These are phyloP conservation scores for Onychorhynchus coronatus DNA, from an alignment of 2,113 vertebrate species.

Conservation along the genomic window DNA sequence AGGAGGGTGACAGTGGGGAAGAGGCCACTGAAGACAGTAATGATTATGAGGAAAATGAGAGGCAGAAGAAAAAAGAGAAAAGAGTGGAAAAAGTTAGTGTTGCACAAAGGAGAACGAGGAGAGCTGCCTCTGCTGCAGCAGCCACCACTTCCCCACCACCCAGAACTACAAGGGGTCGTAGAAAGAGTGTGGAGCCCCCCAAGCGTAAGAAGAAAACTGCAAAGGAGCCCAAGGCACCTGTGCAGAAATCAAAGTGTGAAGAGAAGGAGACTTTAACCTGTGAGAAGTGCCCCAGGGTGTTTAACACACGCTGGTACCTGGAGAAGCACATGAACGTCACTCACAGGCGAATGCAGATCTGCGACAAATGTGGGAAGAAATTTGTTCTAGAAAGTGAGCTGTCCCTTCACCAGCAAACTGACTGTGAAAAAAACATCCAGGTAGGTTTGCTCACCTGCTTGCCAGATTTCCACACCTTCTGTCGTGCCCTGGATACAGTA, in stretches of 20 bases:
- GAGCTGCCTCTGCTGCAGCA: slow-evolving; percentile 69
- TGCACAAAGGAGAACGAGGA: slow-evolving; percentile 78
- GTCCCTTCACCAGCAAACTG: slow-evolving; percentile 98
- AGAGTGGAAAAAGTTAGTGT: slow-evolving; percentile 69
- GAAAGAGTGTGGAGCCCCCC: slow-evolving; percentile 81
- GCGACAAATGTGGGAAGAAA: slow-evolving; percentile 98
- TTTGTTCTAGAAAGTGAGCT: slow-evolving; percentile 98
- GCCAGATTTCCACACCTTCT: slow-evolving; percentile 50
- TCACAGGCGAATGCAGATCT: slow-evolving; percentile 98
- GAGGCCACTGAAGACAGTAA: slow-evolving; percentile 78
- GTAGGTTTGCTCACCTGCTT: slow-evolving; percentile 77
- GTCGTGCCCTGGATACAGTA: slow-evolving; percentile 18
- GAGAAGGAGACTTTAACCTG: slow-evolving; percentile 96
- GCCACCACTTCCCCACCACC: slow-evolving; percentile 71
- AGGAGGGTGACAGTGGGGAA: slow-evolving; percentile 82
- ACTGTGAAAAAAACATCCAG: slow-evolving; percentile 99
- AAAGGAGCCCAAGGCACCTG: slow-evolving; percentile 77
- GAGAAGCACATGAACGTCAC: slow-evolving; percentile 99
- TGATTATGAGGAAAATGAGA: slow-evolving; percentile 81
- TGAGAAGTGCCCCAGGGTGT: slow-evolving; percentile 97
- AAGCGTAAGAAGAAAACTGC: slow-evolving; percentile 82
- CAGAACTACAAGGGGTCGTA: slow-evolving; percentile 85
- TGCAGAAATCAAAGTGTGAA: slow-evolving; percentile 83
- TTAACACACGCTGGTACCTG: slow-evolving; percentile 99
- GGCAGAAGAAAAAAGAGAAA: slow-evolving; percentile 84